Percentiles rank a stretch among this genome's conserved stretches.
phyloP scores from a whole-genome alignment of 2,113 vertebrate species.

The Narcine bancroftii region DNA sequence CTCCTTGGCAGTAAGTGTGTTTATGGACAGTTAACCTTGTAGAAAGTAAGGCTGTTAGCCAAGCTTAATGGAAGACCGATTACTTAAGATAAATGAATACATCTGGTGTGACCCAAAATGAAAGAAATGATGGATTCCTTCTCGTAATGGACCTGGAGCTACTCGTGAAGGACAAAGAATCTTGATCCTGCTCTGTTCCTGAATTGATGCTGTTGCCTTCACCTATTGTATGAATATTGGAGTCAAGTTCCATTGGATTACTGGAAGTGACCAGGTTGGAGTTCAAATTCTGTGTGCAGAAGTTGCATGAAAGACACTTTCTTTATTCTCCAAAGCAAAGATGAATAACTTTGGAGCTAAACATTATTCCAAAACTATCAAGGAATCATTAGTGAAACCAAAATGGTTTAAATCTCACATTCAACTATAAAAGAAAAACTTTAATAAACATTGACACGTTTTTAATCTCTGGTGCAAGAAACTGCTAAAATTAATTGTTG shows the following conservation, averaged over 20 bases:
- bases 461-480: neutral
- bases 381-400: too few species aligned
- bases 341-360: neutral
- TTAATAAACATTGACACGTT: too few species aligned
- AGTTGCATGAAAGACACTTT: neutral
- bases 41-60: neutral
- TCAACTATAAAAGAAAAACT: neutral
- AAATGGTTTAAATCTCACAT: neutral
- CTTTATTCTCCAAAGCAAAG: neutral
- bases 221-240: neutral
- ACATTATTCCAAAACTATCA: too few species aligned
- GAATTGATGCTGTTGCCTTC: neutral
- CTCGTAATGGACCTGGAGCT: neutral
- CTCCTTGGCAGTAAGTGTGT: neutral
- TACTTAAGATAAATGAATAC: neutral
- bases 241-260: neutral
- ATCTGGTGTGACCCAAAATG: neutral
- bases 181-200: neutral
- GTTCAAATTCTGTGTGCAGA: neutral
- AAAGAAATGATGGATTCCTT: neutral
- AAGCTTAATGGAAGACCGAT: neutral
- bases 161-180: neutral
- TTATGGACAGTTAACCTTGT: neutral
- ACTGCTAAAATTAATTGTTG: neutral
- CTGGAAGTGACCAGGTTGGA: neutral